A percentile compares a stretch with the other conserved stretches of the same genome.
Evolutionary conservation across 1,140 invertebrate genomes (phyloP).

Genomic region (Diorhabda elongata): DNA sequence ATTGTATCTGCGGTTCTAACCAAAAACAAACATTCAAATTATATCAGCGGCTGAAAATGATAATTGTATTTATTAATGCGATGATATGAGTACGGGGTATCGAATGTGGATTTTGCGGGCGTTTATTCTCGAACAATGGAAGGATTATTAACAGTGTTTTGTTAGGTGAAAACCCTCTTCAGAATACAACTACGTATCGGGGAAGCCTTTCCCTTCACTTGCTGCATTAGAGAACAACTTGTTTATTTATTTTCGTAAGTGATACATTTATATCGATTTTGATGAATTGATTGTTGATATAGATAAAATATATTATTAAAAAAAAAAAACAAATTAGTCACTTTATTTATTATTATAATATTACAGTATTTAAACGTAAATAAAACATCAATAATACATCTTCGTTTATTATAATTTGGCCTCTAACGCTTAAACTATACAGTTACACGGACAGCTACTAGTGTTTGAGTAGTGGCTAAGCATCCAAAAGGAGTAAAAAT

Average conservation of each 20-base stretch:
- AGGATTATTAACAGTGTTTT: slow-evolving; percentile 39
- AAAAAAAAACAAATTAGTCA: no score
- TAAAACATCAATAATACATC: no score
- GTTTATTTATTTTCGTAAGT: slow-evolving; percentile 10
- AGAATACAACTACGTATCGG: not conserved
- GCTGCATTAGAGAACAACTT: not conserved
- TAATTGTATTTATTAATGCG: slow-evolving; percentile 41
- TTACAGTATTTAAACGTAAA: no score
- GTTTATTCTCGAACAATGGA: slow-evolving; percentile 32
- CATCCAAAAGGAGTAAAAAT: no score
- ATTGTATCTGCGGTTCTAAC: slow-evolving; percentile 19
- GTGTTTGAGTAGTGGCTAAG: no score
- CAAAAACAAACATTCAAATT: slow-evolving; percentile 39
- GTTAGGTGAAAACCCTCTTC: slow-evolving; percentile 19
- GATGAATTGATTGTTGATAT: no score
- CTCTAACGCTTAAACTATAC: no score
- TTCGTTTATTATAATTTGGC: no score
- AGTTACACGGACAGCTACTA: no score
- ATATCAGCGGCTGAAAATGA: slow-evolving; percentile 29
- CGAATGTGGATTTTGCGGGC: slow-evolving; percentile 30
- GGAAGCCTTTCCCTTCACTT: not conserved
- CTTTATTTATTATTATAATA: no score
- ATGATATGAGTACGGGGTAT: slow-evolving; percentile 38
- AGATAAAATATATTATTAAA: no score
- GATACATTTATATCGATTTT: not conserved